A percentile compares a stretch with the other conserved stretches of the same genome.
These are phyloP conservation scores for Drosophila suzukii DNA, from an alignment of 1,140 invertebrate genomes.

Conservation along the genomic window DNA sequence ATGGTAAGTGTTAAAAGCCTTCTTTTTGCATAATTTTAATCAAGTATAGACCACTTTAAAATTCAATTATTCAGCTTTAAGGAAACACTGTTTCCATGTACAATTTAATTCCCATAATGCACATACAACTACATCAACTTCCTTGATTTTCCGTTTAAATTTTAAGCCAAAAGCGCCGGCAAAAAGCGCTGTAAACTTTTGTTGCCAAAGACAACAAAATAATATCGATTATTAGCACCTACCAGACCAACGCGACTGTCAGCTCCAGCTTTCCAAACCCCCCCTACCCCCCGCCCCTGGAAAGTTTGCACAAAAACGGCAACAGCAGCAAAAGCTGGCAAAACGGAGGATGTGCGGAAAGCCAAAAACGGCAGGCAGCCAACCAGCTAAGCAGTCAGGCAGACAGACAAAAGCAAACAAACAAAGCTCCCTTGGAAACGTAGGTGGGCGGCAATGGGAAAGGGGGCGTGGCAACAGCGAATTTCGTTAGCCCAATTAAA, in stretches of 20 bases:
- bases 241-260: constrained; percentile 26
- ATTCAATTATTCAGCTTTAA: neutral
- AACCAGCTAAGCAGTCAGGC: constrained; percentile 54
- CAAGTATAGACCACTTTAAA: neutral
- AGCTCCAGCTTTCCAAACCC: constrained; percentile 23
- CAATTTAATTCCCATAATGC: constrained; percentile 16
- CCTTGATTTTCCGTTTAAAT: constrained; percentile 22
- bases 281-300: constrained; percentile 7
- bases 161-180: constrained; percentile 8
- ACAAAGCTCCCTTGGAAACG: constrained; percentile 65
- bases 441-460: neutral
- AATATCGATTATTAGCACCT: constrained; percentile 81
- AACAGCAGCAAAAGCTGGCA: constrained; percentile 12
- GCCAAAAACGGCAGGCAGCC: constrained; percentile 16
- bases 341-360: constrained; percentile 25
- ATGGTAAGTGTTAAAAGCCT: too few relatives aligned
- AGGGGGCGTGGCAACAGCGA: constrained; percentile 41
- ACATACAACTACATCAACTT: neutral
- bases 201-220: constrained; percentile 75
- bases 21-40: neutral
- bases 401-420: constrained; percentile 74
- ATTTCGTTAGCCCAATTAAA: constrained; percentile 77
- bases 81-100: neutral
- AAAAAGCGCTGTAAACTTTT: constrained; percentile 67
- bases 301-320: constrained; percentile 36